Base-by-base conservation (phyloP, 2,797 vertebrate species). In the Triplophysa bombifrons region DNA sequence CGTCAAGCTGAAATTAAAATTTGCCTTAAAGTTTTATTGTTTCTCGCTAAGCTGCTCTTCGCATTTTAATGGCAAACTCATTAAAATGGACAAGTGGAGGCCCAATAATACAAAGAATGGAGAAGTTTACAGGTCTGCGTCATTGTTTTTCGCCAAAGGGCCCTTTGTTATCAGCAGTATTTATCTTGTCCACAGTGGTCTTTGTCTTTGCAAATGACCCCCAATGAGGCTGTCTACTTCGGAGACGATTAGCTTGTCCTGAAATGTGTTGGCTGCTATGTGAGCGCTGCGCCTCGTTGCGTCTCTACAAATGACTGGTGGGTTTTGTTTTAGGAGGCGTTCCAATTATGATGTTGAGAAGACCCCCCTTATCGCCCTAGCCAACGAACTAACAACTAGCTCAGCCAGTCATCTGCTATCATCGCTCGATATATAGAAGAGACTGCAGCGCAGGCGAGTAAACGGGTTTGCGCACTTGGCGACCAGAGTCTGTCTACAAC, bases 181-280 rank as follows among this genome's bases (percentile, higher is more conserved):
- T 98, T 97, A 96, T 94, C 92, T 88, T 94, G 92, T 95, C 95
- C 93, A 94, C 92, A 95, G 95, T 93, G 91, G 92, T 90, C 96
- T 98, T 98, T 98, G 96, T 98, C 92, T 96, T 94, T 91, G 93
- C 94, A 95, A 96, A 97, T 96, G 95, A 92, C 94, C 94, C 94
- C 95, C 94, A 95, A 95, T 96, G 95, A 95, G 94, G 94, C 94
- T 94, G 94, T 94, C 94, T 95, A 94, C 95, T 91, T 93, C 93
- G 92, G 92, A 93, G 93, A 94, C 94, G 94, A 95, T 97, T 96
- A 97, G 95, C 93, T 92, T 89, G 91, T 93, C 92, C 87, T 90
- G 20, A 63, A 92, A 92, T 95, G 94, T 44, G 94, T 92, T 92
- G 95, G 93, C 91, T 93, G 92, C 91, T 94, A 95, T 96, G 96